Percentiles rank a stretch among this genome's conserved stretches.
Conservation (phyloP, 2,888 invertebrate species). For the Portevinia maculata region DNA sequence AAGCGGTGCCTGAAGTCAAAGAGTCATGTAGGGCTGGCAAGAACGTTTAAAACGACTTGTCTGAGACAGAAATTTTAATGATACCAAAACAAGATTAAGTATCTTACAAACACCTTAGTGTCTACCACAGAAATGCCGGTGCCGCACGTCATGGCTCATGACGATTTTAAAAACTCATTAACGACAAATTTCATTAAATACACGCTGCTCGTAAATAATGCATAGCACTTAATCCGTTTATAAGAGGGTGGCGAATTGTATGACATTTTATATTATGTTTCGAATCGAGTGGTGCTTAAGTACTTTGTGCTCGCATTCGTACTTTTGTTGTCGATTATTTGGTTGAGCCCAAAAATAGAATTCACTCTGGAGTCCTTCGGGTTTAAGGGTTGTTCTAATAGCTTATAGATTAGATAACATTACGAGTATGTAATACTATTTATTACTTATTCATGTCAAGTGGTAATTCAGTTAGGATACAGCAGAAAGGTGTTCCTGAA, state of each 20-base stretch:
- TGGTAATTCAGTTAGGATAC: conserved; percentile 15
- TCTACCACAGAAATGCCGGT: background rate
- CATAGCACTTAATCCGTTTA: conserved; percentile 7
- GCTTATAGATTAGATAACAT: conserved; percentile 33
- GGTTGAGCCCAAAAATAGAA: conserved; percentile 3
- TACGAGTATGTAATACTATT: conserved; percentile 21
- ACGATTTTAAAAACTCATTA: conserved; percentile 39
- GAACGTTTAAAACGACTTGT: no score
- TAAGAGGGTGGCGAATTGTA: background rate
- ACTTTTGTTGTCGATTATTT: background rate
- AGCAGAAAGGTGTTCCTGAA: background rate
- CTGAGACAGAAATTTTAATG: no score
- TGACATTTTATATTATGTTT: conserved; percentile 38
- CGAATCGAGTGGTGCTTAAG: background rate
- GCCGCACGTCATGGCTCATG: no score
- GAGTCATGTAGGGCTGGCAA: no score
- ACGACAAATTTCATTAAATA: conserved; percentile 25
- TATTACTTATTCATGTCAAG: conserved; percentile 36
- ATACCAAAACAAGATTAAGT: no score
- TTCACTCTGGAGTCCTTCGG: no score
- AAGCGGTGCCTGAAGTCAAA: no score
- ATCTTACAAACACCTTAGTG: no score
- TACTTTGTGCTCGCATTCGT: background rate
- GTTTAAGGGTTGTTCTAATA: background rate
- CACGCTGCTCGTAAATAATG: conserved; percentile 38